phyloP scores from a whole-genome alignment of 2,113 vertebrate species.

The Bothrops jararaca region DNA sequence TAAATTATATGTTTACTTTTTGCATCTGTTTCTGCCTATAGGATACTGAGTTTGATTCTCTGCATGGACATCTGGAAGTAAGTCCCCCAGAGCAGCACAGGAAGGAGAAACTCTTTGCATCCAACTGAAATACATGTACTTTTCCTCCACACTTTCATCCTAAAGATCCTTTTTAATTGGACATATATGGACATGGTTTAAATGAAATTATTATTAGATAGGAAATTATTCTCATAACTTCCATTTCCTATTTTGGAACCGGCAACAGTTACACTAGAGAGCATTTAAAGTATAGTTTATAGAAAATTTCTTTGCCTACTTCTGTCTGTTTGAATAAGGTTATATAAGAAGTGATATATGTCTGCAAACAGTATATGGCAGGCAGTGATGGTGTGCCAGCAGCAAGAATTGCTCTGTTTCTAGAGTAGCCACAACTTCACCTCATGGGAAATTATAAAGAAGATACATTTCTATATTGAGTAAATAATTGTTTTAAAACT shows the following conservation, averaged over 20 bases:
- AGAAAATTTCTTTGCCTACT: neutral
- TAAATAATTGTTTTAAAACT: neutral
- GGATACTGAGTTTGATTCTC: neutral
- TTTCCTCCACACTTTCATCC: neutral
- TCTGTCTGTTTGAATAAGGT: rapidly evolving
- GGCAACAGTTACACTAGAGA: neutral
- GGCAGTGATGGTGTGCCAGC: slow-evolving; percentile 26
- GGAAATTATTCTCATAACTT: neutral
- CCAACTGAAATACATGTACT: neutral
- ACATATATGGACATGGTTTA: neutral
- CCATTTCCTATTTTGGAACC: rapidly evolving
- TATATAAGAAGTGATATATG: slow-evolving; percentile 47
- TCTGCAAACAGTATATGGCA: slow-evolving; percentile 16
- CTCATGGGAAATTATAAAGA: neutral
- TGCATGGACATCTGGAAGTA: neutral
- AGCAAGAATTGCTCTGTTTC: slow-evolving; percentile 33
- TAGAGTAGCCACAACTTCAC: slow-evolving; percentile 7
- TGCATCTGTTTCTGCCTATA: neutral
- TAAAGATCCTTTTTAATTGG: neutral
- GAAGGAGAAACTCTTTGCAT: neutral
- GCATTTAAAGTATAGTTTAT: rapidly evolving
- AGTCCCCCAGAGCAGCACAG: neutral
- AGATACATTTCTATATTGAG: neutral
- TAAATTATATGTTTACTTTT: neutral
- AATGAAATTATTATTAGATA: neutral